Base-by-base conservation (phyloP, 2,113 vertebrate genomes). In the Panthera leo region DNA sequence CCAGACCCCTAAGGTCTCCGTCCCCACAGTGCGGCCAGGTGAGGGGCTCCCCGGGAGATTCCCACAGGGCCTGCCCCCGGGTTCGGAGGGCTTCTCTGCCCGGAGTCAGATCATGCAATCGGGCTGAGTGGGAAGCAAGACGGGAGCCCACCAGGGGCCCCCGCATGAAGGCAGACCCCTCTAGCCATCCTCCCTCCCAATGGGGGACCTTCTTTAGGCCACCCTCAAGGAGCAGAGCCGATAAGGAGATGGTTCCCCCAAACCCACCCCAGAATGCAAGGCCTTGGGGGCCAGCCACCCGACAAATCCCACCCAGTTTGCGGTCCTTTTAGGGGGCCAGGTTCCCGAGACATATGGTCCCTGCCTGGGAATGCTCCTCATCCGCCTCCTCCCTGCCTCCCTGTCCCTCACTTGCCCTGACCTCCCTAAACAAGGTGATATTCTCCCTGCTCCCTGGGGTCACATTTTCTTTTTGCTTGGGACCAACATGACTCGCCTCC, bases 391-490 rank as follows among this genome's bases (percentile, higher is more conserved):
- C 36, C 55, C 78, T 34, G 63, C 25, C 34, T 29, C 86, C 79
- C 89, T 19, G 2, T 7, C 73, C 70, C 89, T 7, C 6, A 9
- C 19, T 0, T 12, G n/a, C 75, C 94, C 93, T 19, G 95, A 84
- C 97, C 94, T 80, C 83, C 42, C 34, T 0, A 42, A 87, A 98
- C 97, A 98, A 98, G 88, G 92, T 97, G 91, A 94, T 93, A 97
- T 97, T 94, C 58, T 96, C 91, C 70, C 16, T 1, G 53, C 83
- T 75, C 48, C 76, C 61, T 2, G 12, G 91, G 96, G 97, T 97
- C 97, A 92, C 96, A 89, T 95, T 97, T 95, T 93, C 95, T 5
- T 86, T 95, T 95, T 84, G 55, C 96, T 63, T 0, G 0, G 92
- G 80, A 91, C 98, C 97, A 92, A 95, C 93, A 71, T 80, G 93